Conservation (phyloP, 2,888 invertebrate species). For the Carterocephalus palaemon region DNA sequence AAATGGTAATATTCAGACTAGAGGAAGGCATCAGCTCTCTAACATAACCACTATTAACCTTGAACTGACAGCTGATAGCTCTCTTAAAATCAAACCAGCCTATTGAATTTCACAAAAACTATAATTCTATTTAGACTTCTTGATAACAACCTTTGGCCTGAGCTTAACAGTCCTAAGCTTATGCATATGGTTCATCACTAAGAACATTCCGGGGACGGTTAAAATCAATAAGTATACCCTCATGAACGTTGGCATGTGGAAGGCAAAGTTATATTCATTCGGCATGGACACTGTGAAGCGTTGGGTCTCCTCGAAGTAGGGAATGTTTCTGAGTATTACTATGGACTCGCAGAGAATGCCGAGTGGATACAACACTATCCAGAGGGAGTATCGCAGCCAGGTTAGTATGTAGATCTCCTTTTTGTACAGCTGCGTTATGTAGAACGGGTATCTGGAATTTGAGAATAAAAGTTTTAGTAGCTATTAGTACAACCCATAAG, state of each 20-base stretch:
- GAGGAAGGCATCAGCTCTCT: too few species aligned
- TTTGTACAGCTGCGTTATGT: slow-evolving; percentile 88
- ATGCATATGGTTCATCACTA: slow-evolving; percentile 92
- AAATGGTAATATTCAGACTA: too few species aligned
- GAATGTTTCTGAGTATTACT: slow-evolving; percentile 88
- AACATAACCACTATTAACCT: too few species aligned
- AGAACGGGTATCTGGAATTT: slow-evolving; percentile 91
- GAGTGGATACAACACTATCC: slow-evolving; percentile 95
- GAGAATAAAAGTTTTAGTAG: too few species aligned
- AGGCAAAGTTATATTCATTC: slow-evolving; percentile 90
- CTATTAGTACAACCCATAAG: too few species aligned
- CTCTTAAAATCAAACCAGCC: too few species aligned
- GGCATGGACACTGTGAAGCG: slow-evolving; percentile 88
- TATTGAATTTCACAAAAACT: background rate
- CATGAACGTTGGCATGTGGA: slow-evolving; percentile 90
- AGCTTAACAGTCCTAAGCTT: slow-evolving; percentile 84
- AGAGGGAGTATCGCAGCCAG: slow-evolving; percentile 95
- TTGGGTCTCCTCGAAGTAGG: slow-evolving; percentile 91
- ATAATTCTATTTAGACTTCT: slow-evolving; percentile 58
- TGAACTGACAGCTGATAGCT: too few species aligned
- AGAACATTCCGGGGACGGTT: slow-evolving; percentile 86
- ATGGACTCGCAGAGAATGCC: slow-evolving; percentile 93
- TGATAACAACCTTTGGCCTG: slow-evolving; percentile 66
- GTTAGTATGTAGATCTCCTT: slow-evolving; percentile 86
- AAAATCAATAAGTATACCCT: slow-evolving; percentile 87